phyloP scores from a whole-genome alignment of 2,113 vertebrate genomes.

The Podilymbus podiceps region DNA sequence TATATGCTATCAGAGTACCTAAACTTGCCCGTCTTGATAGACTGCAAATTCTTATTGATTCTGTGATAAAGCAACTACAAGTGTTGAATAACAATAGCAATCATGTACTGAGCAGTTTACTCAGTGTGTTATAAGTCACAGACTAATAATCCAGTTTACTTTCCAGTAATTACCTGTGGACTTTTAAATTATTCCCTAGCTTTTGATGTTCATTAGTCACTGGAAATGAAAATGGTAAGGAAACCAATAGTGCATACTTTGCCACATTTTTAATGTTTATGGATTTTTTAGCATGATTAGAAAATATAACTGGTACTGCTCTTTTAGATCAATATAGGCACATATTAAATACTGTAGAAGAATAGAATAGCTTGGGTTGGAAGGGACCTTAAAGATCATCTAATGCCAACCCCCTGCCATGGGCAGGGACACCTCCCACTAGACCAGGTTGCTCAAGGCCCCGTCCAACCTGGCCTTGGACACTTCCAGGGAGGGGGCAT shows the following conservation, averaged over 20 bases:
- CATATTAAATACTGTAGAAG: neutral
- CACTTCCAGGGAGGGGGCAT: no score
- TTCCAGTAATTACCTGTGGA: constrained; percentile 50
- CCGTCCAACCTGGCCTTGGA: no score
- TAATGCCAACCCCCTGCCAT: no score
- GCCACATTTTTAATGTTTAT: constrained; percentile 45
- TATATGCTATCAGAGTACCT: neutral
- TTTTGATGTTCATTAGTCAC: constrained; percentile 48
- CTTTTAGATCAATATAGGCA: constrained; percentile 21
- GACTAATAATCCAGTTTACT: constrained; percentile 44
- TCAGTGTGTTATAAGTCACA: neutral
- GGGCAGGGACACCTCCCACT: no score
- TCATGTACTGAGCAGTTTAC: neutral
- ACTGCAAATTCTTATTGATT: constrained; percentile 51
- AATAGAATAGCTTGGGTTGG: no score
- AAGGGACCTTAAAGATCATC: no score
- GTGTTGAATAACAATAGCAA: constrained; percentile 35
- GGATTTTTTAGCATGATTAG: constrained; percentile 54
- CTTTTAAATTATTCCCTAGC: constrained; percentile 24
- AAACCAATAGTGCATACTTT: constrained; percentile 34
- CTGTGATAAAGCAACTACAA: constrained; percentile 37
- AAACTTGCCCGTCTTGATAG: neutral
- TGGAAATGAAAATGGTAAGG: constrained; percentile 50
- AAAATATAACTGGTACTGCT: neutral
- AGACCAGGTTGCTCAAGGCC: no score